Conservation (phyloP, 2,888 invertebrate species). For the Drosophila acutilabella region DNA sequence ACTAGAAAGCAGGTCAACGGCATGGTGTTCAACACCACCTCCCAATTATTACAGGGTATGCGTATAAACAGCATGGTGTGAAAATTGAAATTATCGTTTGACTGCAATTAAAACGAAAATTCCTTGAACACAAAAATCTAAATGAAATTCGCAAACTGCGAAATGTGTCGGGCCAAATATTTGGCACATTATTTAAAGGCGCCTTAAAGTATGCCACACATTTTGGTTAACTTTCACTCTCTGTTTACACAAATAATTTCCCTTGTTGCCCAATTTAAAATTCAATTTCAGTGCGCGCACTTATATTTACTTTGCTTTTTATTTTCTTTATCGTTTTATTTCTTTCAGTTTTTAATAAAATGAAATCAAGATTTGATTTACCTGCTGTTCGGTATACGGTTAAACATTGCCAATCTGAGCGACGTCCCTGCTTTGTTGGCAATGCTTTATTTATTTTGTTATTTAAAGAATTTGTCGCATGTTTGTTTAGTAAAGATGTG, state of each 20-base stretch:
- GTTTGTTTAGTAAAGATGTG: not conserved
- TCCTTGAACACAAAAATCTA: constrained; percentile 39
- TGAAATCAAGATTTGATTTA: constrained; percentile 4
- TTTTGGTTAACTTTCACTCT: constrained; percentile 12
- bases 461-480: not conserved
- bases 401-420: constrained; percentile 4
- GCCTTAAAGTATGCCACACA: constrained; percentile 12
- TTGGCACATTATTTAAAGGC: constrained; percentile 21
- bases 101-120: constrained; percentile 61
- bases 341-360: not conserved
- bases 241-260: constrained; percentile 18
- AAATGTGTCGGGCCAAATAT: constrained; percentile 36
- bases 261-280: constrained; percentile 42
- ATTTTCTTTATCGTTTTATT: constrained; percentile 11
- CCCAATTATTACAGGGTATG: constrained; percentile 16
- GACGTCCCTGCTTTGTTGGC: not conserved
- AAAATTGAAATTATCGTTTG: constrained; percentile 51
- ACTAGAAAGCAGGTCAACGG: no score
- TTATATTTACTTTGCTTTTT: constrained; percentile 21
- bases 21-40: no score
- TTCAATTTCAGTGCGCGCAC: constrained; percentile 37
- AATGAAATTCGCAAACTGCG: constrained; percentile 44
- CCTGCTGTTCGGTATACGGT: constrained; percentile 1
- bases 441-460: constrained; percentile 6
- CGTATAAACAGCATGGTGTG: constrained; percentile 6